Conservation (phyloP, 2,888 invertebrate species). For the Cephonodes hylas region DNA sequence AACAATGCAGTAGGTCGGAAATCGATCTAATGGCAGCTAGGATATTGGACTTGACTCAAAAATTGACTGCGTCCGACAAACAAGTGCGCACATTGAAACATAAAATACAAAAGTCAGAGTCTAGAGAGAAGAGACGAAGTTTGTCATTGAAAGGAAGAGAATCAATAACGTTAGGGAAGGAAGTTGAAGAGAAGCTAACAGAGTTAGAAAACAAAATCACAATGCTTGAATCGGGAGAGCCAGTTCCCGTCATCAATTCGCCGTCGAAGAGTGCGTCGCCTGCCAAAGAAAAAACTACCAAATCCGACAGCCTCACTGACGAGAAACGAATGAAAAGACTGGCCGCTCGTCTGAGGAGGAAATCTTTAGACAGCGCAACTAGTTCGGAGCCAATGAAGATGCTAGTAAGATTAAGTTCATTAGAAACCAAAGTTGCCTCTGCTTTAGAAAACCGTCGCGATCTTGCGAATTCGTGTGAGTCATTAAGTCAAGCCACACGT, state of each 20-base stretch:
- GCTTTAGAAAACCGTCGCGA: slow-evolving; percentile 73
- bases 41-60: slow-evolving; percentile 91
- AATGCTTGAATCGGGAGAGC: slow-evolving; percentile 80
- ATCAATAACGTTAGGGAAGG: slow-evolving; percentile 89
- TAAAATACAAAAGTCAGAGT: slow-evolving; percentile 89
- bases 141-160: slow-evolving; percentile 91
- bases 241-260: slow-evolving; percentile 67
- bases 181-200: slow-evolving; percentile 91
- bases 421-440: slow-evolving; percentile 89
- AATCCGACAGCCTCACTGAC: slow-evolving; percentile 70
- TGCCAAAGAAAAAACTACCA: slow-evolving; percentile 78
- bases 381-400: slow-evolving; percentile 91
- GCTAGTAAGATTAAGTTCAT: slow-evolving; percentile 86
- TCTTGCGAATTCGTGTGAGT: slow-evolving; percentile 80
- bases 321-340: slow-evolving; percentile 77
- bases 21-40: slow-evolving; percentile 90
- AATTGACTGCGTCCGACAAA: slow-evolving; percentile 90
- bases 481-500: slow-evolving; percentile 68
- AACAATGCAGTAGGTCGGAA: slow-evolving; percentile 86
- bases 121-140: slow-evolving; percentile 89
- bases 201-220: slow-evolving; percentile 90
- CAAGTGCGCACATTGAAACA: slow-evolving; percentile 90
- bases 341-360: slow-evolving; percentile 83
- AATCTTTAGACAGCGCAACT: slow-evolving; percentile 89
- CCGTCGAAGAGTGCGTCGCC: slow-evolving; percentile 79